Evolutionary conservation across 1,140 invertebrate genomes (phyloP), one percentile per base, ranked within the genome.

Genomic region (Drosophila nigromelanica): DNA sequence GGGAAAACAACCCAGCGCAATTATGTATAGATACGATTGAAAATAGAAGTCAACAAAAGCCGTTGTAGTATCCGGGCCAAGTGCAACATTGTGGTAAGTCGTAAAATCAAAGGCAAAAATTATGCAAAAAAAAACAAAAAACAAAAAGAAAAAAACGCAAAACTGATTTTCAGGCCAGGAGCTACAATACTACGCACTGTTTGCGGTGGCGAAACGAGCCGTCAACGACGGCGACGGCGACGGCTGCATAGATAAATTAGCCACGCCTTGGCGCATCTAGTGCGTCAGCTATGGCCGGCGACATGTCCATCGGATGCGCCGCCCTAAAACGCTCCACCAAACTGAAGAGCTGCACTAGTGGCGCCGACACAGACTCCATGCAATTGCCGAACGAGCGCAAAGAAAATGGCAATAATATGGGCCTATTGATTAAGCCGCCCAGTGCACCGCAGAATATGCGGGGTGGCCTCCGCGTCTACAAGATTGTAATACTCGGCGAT

Each of bases 401-500:
- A 64, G 83, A 89, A 42, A 83, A 80, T 64, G 80, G 82, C 24
- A 74, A 59, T 50, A 74, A 59, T 62, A 69, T 39, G 35, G 68
- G 62, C 43, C 43, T 87, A 37, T 55, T 87, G 47, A 77, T 76
- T 5, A 90, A 80, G 24, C 58, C 69, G 45, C 70, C 79, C 39
- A 73, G 67, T 35, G 73, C 75, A n/a, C 76, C 76, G 7, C 85
- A 90, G 54, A 94, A 94, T 72, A 93, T 92, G 63, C 92, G 94
- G 73, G 93, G 95, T 78, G 95, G 95, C 77, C 93, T 96, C 58
- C 94, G 96, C 67, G 95, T 96, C 42, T 97, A 96, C 92, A 97
- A 96, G 91, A 96, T 97, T 78, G 96, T 97, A 55, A 96, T 97
- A 71, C 93, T 97, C 11, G 96, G 96, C 37, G 96, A 97, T 92